phyloP scores from a whole-genome alignment of 2,888 invertebrate species.

The Drosophila macrothrix region DNA sequence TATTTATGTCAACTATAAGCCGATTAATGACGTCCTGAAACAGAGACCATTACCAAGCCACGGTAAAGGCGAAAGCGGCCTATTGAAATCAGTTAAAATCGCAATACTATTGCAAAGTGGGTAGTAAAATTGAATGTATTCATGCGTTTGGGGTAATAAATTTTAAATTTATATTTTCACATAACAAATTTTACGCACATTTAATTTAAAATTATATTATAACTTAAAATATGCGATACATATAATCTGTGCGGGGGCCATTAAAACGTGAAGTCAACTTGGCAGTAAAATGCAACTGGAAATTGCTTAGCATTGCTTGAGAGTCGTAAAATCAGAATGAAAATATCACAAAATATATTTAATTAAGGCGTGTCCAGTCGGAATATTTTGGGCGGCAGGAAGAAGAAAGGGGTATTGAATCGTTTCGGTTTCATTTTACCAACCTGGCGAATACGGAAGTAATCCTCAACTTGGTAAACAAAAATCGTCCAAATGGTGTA shows the following conservation, averaged over 20 bases:
- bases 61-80: constrained; percentile 29
- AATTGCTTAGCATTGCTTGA: constrained; percentile 17
- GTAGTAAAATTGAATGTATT: constrained; percentile 64
- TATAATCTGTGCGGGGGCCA: constrained; percentile 20
- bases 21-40: constrained; percentile 67
- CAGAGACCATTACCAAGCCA: constrained; percentile 25
- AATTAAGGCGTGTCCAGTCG: constrained; percentile 43
- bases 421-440: constrained; percentile 43
- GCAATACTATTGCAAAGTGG: constrained; percentile 39
- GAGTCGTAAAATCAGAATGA: constrained; percentile 33
- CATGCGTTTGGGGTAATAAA: constrained; percentile 56
- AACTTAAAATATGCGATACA: constrained; percentile 34
- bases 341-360: constrained; percentile 42
- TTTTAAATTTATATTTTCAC: constrained; percentile 45
- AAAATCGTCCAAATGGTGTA: constrained; percentile 45
- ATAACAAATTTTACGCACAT: constrained; percentile 39
- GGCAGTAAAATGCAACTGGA: constrained; percentile 29
- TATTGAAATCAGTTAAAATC: constrained; percentile 76
- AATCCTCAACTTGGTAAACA: constrained; percentile 41
- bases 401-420: constrained; percentile 17
- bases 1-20: constrained; percentile 68
- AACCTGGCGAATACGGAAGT: constrained; percentile 36
- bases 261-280: constrained; percentile 32
- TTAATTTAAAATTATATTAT: constrained; percentile 54
- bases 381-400: constrained; percentile 5